phyloP scores from a whole-genome alignment of 2,113 vertebrate genomes.

The Typhlomys cinereus region DNA sequence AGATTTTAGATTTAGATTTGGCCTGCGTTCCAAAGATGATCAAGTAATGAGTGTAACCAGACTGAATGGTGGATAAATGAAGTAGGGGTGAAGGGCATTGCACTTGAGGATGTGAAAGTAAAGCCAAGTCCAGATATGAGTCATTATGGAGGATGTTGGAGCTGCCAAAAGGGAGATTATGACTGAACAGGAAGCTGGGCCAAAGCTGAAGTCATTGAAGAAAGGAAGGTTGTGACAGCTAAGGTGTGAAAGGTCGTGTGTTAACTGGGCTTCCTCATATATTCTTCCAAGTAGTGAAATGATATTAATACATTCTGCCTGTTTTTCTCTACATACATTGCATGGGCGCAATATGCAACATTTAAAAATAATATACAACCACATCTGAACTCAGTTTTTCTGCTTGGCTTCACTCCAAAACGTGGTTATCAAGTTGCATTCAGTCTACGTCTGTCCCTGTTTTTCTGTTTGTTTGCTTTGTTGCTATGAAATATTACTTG shows the following conservation, averaged over 20 bases:
- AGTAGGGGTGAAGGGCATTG: constrained; percentile 54
- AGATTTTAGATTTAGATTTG: constrained; percentile 4
- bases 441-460: not conserved
- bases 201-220: constrained; percentile 66
- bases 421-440: not conserved
- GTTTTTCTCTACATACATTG: not conserved
- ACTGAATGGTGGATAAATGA: not conserved
- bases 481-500: not conserved
- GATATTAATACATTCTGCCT: not conserved
- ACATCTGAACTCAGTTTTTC: not conserved
- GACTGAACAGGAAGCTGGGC: constrained; percentile 61
- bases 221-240: not conserved
- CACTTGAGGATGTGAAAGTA: constrained; percentile 63
- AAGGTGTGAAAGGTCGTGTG: not conserved
- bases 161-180: constrained; percentile 56
- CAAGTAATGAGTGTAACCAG: not conserved
- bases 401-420: not conserved
- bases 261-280: not conserved
- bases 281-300: not conserved
- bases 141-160: constrained; percentile 62
- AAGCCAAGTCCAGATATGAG: constrained; percentile 65
- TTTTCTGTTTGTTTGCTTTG: not conserved
- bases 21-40: not conserved
- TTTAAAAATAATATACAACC: not conserved
- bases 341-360: not conserved